phyloP scores from a whole-genome alignment of 2,888 invertebrate species.

The Dastarcus helophoroides region DNA sequence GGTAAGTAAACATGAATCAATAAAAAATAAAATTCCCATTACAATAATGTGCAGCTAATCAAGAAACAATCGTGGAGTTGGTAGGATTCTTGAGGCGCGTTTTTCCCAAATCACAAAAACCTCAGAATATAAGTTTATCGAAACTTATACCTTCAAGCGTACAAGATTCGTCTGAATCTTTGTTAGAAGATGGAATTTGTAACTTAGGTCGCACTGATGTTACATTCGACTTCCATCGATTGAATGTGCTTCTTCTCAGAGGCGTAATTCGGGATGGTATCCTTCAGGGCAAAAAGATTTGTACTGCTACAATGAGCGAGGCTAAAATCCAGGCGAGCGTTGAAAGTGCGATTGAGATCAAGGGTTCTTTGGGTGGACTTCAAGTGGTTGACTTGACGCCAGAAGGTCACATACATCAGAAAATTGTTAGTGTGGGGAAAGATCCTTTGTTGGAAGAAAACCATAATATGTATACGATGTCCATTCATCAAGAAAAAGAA shows the following conservation, averaged over 20 bases:
- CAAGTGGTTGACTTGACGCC: conserved; percentile 82
- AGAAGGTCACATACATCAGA: conserved; percentile 70
- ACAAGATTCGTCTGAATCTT: conserved; percentile 27
- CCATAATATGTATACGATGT: conserved; percentile 33
- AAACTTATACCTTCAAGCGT: conserved; percentile 26
- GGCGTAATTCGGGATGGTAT: conserved; percentile 63
- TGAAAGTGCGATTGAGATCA: conserved; percentile 45
- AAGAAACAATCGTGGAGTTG: conserved; percentile 88
- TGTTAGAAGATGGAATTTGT: conserved; percentile 22
- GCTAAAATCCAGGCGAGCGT: conserved; percentile 80
- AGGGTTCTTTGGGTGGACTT: conserved; percentile 85
- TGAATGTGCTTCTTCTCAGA: conserved; percentile 77
- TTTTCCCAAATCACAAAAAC: conserved; percentile 38
- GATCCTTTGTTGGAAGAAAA: conserved; percentile 51
- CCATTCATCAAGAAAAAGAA: conserved; percentile 27
- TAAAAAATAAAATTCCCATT: too few relatives aligned
- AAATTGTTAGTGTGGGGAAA: conserved; percentile 75
- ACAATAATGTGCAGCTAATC: conserved; percentile 82
- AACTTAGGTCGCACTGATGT: conserved; percentile 63
- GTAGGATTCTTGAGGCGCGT: conserved; percentile 78
- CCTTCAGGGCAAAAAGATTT: conserved; percentile 74
- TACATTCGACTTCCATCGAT: conserved; percentile 84
- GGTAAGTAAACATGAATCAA: conserved; percentile 46
- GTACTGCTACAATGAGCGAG: conserved; percentile 85
- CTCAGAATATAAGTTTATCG: conserved; percentile 18